phyloP scores from a whole-genome alignment of 2,113 vertebrate species.

The Procavia capensis region DNA sequence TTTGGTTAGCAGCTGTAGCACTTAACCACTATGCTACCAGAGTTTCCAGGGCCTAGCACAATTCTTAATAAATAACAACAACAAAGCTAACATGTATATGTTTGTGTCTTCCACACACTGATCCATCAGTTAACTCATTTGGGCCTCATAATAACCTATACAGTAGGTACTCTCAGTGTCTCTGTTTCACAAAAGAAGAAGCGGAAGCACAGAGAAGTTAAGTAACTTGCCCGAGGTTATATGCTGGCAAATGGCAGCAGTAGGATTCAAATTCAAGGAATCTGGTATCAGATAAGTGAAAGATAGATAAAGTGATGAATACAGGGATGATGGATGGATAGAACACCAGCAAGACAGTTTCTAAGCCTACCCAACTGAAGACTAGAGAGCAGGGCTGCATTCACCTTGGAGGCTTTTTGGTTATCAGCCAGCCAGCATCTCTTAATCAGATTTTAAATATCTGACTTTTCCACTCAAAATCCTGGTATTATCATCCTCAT shows the following conservation, averaged over 20 bases:
- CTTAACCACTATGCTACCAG: no score
- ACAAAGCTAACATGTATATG: neutral
- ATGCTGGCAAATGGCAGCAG: neutral
- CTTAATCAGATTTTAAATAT: neutral
- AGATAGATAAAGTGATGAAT: neutral
- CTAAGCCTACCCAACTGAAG: neutral
- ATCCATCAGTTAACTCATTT: constrained; percentile 34
- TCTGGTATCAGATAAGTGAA: neutral
- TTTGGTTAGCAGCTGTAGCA: no score
- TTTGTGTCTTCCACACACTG: constrained; percentile 20
- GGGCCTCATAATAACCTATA: constrained; percentile 41
- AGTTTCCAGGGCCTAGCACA: neutral
- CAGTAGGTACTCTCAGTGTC: constrained; percentile 2
- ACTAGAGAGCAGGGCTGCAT: neutral
- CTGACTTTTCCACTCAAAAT: constrained; percentile 44
- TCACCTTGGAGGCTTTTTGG: constrained; percentile 6
- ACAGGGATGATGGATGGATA: neutral
- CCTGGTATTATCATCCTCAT: constrained; percentile 42
- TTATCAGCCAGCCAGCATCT: constrained; percentile 30
- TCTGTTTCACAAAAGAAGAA: constrained; percentile 29
- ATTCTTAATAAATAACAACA: constrained; percentile 27
- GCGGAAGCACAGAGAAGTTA: constrained; percentile 1
- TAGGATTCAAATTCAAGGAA: neutral
- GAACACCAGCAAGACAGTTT: neutral
- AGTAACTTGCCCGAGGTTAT: neutral